These are phyloP conservation scores for Drosophila mauritiana DNA, from an alignment of 1,140 invertebrate species.

Conservation along the genomic window DNA sequence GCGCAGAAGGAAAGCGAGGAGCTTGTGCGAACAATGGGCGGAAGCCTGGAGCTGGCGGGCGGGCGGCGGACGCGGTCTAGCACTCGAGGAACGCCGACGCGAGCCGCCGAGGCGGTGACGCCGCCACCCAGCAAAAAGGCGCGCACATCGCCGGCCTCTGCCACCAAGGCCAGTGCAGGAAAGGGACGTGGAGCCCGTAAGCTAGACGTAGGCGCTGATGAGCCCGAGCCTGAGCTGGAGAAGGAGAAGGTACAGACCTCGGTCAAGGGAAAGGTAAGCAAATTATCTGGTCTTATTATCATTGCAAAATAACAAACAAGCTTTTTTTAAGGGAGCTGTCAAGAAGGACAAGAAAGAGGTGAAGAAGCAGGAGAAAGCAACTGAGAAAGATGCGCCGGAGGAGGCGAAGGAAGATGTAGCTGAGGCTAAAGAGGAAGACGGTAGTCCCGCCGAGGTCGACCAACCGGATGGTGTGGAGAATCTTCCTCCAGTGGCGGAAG, in stretches of 20 bases:
- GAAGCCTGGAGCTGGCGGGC: constrained; percentile 72
- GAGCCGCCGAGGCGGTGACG: constrained; percentile 53
- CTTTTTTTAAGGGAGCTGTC: constrained; percentile 20
- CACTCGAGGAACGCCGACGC: constrained; percentile 75
- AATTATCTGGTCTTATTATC: background rate
- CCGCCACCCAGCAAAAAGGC: constrained; percentile 82
- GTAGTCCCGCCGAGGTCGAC: constrained; percentile 41
- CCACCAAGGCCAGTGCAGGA: constrained; percentile 51
- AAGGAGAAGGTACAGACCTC: constrained; percentile 33
- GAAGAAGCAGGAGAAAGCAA: constrained; percentile 43
- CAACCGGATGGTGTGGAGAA: constrained; percentile 53
- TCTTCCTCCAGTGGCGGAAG: constrained; percentile 19
- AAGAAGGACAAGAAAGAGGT: constrained; percentile 64
- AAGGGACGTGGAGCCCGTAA: constrained; percentile 77
- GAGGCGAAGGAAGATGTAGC: constrained; percentile 15
- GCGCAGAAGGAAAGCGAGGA: constrained; percentile 82
- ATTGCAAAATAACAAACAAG: constrained; percentile 4
- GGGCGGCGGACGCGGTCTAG: constrained; percentile 79
- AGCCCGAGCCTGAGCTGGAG: constrained; percentile 42
- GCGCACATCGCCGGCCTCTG: constrained; percentile 62
- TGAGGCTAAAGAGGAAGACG: constrained; percentile 24
- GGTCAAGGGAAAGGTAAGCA: constrained; percentile 52
- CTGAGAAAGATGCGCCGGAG: constrained; percentile 20
- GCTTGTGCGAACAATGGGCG: constrained; percentile 78
- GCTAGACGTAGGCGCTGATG: constrained; percentile 60